Base-by-base conservation (phyloP, 2,113 vertebrate genomes). In the Panthera leo region DNA sequence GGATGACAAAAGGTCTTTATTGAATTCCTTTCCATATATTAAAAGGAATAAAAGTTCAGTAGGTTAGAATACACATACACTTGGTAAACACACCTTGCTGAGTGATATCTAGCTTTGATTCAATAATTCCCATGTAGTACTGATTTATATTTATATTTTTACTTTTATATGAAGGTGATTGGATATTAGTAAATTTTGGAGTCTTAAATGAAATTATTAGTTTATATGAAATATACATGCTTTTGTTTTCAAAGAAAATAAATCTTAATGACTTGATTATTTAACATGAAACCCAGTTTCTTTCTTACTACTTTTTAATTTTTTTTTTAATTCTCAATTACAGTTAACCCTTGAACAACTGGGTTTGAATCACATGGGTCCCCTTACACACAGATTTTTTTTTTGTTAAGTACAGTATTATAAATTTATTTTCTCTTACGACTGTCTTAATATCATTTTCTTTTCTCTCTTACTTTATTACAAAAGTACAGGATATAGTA, bases 111-210 rank as follows among this genome's bases (percentile, higher is more conserved):
- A 82, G 19, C 13, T 89, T 94, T 85, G 16, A 83, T 42, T 76
- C 15, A 94, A 67, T 39, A 94, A 76, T 80, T 5, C 1, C 15
- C 14, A 63, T 14, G 14, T 48, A 76, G 16, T 85, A 23, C 5
- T 91, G 23, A 63, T 70, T 80, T 92, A 89, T 42, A 55, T 82
- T 80, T 86, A 91, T 79, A 78, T 76, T 63, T 90, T 86, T 39
- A 88, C 14, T 73, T 70, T 79, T 39, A 63, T 45, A 29, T 76
- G n/a, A 95, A 88, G 2, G 23, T 67, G 12, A 83, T 18, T 85
- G 3, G 1, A 63, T 91, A 93, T 31, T 93, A 83, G 79, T 71
- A 51, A 85, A 53, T 93, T 70, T 25, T 1, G 88, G 15, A 65
- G 2, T 45, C 15, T 45, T 91, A 55, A 8, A 4, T 34, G 80